phyloP scores from a whole-genome alignment of 2,113 vertebrate species.

The human (Homo sapiens) region DNA sequence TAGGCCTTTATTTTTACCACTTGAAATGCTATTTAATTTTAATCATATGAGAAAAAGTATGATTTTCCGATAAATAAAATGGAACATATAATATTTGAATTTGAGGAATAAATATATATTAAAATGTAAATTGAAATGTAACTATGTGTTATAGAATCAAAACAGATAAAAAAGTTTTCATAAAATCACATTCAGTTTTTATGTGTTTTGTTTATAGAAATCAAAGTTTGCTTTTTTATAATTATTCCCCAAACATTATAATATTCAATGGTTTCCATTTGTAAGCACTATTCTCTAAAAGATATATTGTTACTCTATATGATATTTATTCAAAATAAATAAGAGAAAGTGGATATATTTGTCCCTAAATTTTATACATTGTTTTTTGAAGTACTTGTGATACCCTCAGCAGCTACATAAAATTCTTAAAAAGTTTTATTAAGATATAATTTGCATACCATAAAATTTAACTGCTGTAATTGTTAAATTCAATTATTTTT shows the following conservation, averaged over 20 bases:
- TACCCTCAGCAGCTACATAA: neutral
- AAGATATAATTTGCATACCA: neutral
- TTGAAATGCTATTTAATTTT: constrained; percentile 34
- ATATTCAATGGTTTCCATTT: neutral
- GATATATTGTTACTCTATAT: neutral
- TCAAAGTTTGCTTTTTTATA: neutral
- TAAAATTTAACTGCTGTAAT: neutral
- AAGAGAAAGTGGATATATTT: neutral
- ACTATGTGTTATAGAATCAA: constrained; percentile 20
- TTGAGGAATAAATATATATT: neutral
- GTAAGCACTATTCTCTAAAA: neutral
- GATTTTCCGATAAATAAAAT: neutral
- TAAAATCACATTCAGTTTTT: neutral
- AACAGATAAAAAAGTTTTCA: neutral
- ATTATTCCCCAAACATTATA: neutral
- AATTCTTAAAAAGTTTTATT: neutral
- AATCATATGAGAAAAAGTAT: neutral
- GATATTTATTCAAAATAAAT: neutral
- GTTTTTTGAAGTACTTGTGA: neutral
- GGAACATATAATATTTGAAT: neutral
- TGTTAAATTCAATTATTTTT: neutral
- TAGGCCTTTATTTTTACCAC: neutral
- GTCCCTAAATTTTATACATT: neutral
- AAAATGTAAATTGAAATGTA: neutral
- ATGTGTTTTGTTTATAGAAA: constrained; percentile 11